Conservation (phyloP, 2,113 vertebrate genomes). For the Eulemur rufifrons region DNA sequence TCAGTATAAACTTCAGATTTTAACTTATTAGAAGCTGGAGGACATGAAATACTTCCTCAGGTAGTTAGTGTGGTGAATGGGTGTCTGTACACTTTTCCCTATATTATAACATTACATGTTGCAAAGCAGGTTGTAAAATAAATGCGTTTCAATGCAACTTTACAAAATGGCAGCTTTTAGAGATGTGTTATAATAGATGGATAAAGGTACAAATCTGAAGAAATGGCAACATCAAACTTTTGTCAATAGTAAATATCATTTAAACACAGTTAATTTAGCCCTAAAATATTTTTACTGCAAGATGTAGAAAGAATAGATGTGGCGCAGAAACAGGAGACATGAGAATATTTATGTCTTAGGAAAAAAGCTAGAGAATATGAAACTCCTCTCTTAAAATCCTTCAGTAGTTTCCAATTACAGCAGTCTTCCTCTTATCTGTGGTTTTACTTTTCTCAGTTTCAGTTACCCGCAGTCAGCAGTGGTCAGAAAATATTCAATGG, state of each 20-base stretch:
- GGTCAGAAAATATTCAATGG: not conserved
- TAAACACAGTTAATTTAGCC: not conserved
- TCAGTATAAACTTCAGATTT: not conserved
- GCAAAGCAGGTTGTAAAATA: not conserved
- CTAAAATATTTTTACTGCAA: constrained; percentile 20
- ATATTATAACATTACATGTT: not conserved
- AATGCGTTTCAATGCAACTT: not conserved
- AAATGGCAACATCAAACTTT: not conserved
- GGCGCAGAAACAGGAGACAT: not conserved
- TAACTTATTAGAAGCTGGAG: not conserved
- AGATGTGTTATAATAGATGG: not conserved
- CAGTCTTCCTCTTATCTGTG: not conserved
- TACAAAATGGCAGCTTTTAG: not conserved
- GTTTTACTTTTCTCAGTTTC: not conserved
- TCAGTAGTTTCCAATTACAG: not conserved
- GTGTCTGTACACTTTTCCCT: not conserved
- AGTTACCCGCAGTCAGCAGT: not conserved
- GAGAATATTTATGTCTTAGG: not conserved
- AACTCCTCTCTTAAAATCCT: not conserved
- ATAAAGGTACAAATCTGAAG: not conserved
- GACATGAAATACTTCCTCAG: not conserved
- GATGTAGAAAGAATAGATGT: not conserved
- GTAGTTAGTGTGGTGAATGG: not conserved
- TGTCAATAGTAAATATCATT: constrained; percentile 14
- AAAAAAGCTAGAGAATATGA: not conserved